Conservation (phyloP, 2,888 invertebrate species). For the Macroteleia sp. region DNA sequence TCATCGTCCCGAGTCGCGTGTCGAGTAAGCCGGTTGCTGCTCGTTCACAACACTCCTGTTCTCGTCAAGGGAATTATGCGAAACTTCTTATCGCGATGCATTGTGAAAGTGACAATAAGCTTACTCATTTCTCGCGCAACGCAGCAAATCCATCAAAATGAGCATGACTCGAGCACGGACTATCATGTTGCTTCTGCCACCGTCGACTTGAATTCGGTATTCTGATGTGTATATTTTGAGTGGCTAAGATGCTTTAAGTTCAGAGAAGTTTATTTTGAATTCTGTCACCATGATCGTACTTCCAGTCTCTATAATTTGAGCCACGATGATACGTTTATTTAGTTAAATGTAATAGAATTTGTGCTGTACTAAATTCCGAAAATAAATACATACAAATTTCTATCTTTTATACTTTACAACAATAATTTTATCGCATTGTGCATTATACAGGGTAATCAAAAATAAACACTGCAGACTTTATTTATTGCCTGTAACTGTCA, state of each 20-base stretch:
- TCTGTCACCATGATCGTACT: too few species aligned
- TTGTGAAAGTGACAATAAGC: constrained; percentile 46
- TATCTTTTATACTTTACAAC: too few species aligned
- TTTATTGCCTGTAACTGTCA: too few species aligned
- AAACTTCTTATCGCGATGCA: constrained; percentile 43
- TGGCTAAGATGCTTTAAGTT: constrained; percentile 1
- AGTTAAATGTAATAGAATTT: too few species aligned
- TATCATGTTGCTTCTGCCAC: constrained; percentile 5
- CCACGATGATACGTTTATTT: too few species aligned
- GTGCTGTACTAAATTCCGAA: too few species aligned
- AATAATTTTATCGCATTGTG: too few species aligned
- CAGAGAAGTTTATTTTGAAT: too few species aligned
- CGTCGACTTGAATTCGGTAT: constrained; percentile 6
- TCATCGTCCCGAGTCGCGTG: constrained; percentile 55
- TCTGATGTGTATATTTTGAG: constrained; percentile 1
- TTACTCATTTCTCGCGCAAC: constrained; percentile 30
- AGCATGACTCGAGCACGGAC: constrained; percentile 7
- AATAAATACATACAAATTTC: too few species aligned
- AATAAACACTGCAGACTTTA: too few species aligned
- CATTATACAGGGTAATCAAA: too few species aligned
- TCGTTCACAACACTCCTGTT: constrained; percentile 32
- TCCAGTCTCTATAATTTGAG: too few species aligned
- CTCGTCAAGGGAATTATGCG: constrained; percentile 35
- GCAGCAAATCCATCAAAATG: constrained; percentile 15
- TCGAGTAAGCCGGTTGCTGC: constrained; percentile 46